These are phyloP conservation scores for Tychaedon coryphoeus DNA, from an alignment of 2,113 vertebrate species.

Conservation along the genomic window DNA sequence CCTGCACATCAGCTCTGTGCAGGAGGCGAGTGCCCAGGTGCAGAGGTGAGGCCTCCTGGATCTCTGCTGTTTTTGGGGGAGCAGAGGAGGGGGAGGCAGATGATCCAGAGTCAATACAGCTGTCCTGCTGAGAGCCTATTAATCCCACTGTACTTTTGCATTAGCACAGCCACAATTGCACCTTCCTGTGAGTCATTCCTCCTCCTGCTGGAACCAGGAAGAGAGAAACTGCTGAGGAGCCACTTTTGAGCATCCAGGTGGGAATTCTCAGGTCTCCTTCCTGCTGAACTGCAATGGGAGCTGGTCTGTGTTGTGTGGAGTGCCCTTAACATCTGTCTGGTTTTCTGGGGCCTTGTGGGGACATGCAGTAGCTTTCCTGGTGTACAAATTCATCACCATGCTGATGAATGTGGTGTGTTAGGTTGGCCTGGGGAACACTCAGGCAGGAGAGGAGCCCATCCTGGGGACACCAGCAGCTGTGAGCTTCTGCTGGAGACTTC, in stretches of 20 bases:
- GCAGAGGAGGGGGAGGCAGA: neutral
- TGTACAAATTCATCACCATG: rapidly evolving
- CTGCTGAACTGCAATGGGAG: neutral
- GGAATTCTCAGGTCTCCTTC: neutral
- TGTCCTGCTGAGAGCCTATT: neutral
- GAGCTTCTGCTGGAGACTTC: neutral
- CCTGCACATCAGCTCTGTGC: no score
- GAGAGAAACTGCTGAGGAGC: neutral
- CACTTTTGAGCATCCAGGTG: rapidly evolving
- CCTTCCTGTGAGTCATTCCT: neutral
- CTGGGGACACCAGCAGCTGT: neutral
- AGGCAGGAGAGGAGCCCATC: neutral
- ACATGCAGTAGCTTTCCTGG: rapidly evolving
- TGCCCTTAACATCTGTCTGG: neutral
- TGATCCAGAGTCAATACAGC: neutral
- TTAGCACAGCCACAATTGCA: neutral
- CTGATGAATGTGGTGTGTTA: neutral
- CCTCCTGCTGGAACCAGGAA: neutral
- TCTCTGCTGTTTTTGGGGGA: neutral
- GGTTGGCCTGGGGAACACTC: neutral
- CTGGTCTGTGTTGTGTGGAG: neutral
- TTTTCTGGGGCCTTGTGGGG: neutral
- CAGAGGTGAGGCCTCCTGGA: neutral
- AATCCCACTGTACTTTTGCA: neutral
- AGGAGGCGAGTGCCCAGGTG: neutral